phyloP scores from a whole-genome alignment of 92 coral and sea anemone genomes.

The Montipora capitata region DNA sequence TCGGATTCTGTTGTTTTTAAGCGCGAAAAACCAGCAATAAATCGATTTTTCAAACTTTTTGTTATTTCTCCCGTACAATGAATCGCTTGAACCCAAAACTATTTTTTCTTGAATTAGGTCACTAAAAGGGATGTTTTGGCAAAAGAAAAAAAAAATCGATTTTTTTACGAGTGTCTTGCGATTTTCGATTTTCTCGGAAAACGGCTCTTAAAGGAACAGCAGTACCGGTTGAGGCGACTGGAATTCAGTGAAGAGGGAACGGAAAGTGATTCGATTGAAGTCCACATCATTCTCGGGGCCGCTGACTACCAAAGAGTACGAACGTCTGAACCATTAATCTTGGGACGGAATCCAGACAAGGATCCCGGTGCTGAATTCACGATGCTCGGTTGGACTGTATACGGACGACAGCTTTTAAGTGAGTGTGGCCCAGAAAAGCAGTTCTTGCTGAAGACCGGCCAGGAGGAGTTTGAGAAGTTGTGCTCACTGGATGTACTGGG shows the following conservation, averaged over 20 bases:
- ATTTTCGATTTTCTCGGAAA: no score
- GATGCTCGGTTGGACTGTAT: slow-evolving; percentile 72
- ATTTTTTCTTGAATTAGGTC: no score
- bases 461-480: slow-evolving; percentile 76
- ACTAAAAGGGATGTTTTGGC: no score
- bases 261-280: slow-evolving; percentile 19
- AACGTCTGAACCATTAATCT: slow-evolving; percentile 64
- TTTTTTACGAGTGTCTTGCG: no score
- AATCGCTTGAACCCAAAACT: no score
- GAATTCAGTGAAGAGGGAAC: slow-evolving; percentile 48
- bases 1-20: no score
- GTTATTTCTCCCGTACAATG: no score
- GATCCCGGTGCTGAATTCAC: slow-evolving; percentile 84
- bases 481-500: slow-evolving; percentile 86
- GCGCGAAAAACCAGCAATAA: no score
- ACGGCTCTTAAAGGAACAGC: slow-evolving; percentile 56
- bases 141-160: no score
- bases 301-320: slow-evolving; percentile 69
- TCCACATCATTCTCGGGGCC: slow-evolving; percentile 43
- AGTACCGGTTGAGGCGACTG: slow-evolving; percentile 32
- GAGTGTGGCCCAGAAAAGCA: slow-evolving; percentile 66
- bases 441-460: slow-evolving; percentile 64
- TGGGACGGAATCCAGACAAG: slow-evolving; percentile 74
- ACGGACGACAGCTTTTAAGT: slow-evolving; percentile 28
- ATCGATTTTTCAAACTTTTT: no score